Conservation (phyloP, 2,888 invertebrate species). For the Drosophila mercatorum region DNA sequence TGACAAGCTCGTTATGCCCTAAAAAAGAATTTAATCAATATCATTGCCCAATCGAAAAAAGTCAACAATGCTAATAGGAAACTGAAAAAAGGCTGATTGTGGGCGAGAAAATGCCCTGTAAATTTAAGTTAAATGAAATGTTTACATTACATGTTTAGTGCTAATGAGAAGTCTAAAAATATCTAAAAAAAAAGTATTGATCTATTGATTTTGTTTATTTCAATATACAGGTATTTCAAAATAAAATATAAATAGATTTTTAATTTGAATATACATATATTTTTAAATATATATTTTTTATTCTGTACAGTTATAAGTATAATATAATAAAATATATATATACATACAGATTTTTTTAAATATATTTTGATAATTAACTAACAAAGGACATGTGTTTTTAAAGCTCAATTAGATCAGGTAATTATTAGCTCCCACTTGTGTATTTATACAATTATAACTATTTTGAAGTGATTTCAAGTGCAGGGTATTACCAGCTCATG, state of each 20-base stretch:
- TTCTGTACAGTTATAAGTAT: too few species aligned
- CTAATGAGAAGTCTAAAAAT: not conserved
- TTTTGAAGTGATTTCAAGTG: not conserved
- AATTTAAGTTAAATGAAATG: not conserved
- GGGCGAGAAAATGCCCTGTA: conserved; percentile 3
- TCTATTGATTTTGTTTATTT: not conserved
- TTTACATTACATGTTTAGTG: not conserved
- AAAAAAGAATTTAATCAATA: conserved; percentile 9
- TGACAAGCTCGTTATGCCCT: not conserved
- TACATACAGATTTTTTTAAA: too few species aligned
- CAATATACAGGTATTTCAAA: too few species aligned
- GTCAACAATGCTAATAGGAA: conserved; percentile 12
- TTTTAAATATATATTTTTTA: not conserved
- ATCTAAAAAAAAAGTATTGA: not conserved
- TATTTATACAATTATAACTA: too few species aligned
- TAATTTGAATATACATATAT: too few species aligned
- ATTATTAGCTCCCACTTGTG: not conserved
- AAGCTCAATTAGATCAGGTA: not conserved
- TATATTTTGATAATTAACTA: too few species aligned
- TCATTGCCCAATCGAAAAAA: conserved; percentile 38
- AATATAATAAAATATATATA: too few species aligned
- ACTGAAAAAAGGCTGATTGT: not conserved
- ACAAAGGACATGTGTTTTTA: not conserved
- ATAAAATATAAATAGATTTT: too few species aligned
- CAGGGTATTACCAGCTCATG: not conserved